Base-by-base conservation (phyloP, 2,797 vertebrate species). In the Fistularia tabacaria region DNA sequence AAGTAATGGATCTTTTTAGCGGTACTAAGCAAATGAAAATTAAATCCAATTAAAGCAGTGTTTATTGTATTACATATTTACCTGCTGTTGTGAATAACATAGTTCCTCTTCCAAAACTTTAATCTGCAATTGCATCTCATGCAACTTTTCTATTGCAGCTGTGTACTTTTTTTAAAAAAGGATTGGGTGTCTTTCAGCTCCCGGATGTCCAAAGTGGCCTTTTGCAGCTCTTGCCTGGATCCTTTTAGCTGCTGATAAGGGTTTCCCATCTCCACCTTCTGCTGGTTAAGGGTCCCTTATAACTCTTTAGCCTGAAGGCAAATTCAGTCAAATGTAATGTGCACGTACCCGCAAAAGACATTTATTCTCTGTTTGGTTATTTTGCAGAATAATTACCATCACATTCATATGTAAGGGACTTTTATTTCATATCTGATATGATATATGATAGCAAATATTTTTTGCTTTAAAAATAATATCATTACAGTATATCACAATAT, bases 91-190 rank as follows among this genome's bases (percentile, higher is more conserved):
- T 69, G 71, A 86, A 59, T 84, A 81, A 6, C 49, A 54, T 0
- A 79, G 61, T 46, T 90, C 85, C 68, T 90, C 82, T 62, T 85
- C 74, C 59, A 81, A 41, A 46, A 51, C 66, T 36, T 76, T 61
- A 36, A 78, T 71, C 9, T 68, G 69, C 13, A 76, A 80, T 64
- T 89, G 83, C 49, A 86, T 60, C 45, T 57, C 60, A 39, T 80
- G 77, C 49, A 82, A 65, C 68, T 76, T 85, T 56, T 77, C 77
- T 64, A 84, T 69, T 13, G 80, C 80, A 7, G 64, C 11, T 0
- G 41, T 55, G 61, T 82, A 89, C 59, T 91, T 93, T 57, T 61
- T 76, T 87, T 88, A 58, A 88, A 87, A 55, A 81, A 73, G n/a
- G 61, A 72, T 25, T 49, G 60, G 0, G 44, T 77, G 46, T 79